Evolutionary conservation across 2,888 invertebrate species (phyloP), one percentile per base, ranked within the genome.

Genomic region (Omphaloscelis lunosa): DNA sequence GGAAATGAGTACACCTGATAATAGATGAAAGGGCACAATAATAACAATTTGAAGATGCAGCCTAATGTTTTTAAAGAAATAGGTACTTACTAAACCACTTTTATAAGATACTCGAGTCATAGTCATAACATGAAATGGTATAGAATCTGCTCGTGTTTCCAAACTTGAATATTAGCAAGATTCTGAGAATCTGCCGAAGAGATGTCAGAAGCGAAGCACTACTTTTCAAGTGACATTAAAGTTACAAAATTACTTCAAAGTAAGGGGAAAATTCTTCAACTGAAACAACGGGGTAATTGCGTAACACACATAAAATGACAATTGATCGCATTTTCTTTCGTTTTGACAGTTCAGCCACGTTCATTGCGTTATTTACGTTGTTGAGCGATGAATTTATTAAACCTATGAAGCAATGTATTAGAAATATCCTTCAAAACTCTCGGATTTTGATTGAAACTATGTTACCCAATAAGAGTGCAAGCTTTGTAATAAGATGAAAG

Each of bases 181-280:
- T 70, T 58, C 39, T 29, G 48, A 59, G n/a, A 59, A 66, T 29
- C 23, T 20, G 58, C n/a, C 61, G 34, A 76, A 39, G 56, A 65
- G 41, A 61, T 17, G 62, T 63, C 20, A 45, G 7, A 53, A 69
- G 39, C 23, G 29, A 12, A 20, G 15, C 3, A 27, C 39, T 27
- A 48, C 15, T 45, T n/a, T 15, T 62, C 23, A 39, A 56, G 7
- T 62, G n/a, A n/a, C 39, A 23, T 34, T 20, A 34, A 34, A 23
- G 23, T 56, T 20, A 34, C 20, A 17, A n/a, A 58, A 6, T 69
- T 63, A 20, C 45, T 48, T 63, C 5, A 17, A 48, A 41, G 17
- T n/a, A 39, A 48, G 12, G 11, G 48, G 48, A 8, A 39, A 56
- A 77, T 77, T 4, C 6, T 61, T 56, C 56, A 58, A 6, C 20